Conservation (phyloP, 2,113 vertebrate species). For the Mobula hypostoma region DNA sequence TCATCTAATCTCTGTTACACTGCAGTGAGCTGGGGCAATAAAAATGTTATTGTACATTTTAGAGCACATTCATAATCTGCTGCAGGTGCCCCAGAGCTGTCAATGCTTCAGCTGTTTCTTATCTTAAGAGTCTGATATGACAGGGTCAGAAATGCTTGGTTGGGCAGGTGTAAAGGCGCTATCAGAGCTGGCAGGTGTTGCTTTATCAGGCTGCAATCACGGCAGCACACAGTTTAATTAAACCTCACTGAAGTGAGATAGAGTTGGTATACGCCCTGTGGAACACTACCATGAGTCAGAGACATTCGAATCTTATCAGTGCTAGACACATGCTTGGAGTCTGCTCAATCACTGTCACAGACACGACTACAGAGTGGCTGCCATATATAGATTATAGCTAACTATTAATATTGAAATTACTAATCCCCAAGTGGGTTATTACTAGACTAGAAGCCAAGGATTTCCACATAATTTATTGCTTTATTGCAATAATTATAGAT, state of each 20-base stretch:
- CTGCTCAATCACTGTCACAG: slow-evolving; percentile 1
- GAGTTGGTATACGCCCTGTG: not conserved
- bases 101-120: not conserved
- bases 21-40: not conserved
- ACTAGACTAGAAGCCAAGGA: not conserved
- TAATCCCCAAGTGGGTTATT: not conserved
- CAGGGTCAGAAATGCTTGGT: not conserved
- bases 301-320: slow-evolving; percentile 1
- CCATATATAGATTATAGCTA: slow-evolving; percentile 11
- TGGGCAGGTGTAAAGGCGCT: not conserved
- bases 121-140: not conserved
- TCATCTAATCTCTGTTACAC: not conserved
- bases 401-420: slow-evolving; percentile 23
- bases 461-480: not conserved
- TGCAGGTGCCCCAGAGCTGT: not conserved
- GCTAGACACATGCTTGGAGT: slow-evolving; percentile 1
- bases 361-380: not conserved
- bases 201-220: not conserved
- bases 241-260: not conserved
- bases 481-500: not conserved
- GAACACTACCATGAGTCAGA: not conserved
- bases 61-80: not conserved
- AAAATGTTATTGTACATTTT: not conserved
- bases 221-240: not conserved
- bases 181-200: not conserved